phyloP scores from a whole-genome alignment of 2,888 invertebrate genomes.

The Harpalus rubripes region DNA sequence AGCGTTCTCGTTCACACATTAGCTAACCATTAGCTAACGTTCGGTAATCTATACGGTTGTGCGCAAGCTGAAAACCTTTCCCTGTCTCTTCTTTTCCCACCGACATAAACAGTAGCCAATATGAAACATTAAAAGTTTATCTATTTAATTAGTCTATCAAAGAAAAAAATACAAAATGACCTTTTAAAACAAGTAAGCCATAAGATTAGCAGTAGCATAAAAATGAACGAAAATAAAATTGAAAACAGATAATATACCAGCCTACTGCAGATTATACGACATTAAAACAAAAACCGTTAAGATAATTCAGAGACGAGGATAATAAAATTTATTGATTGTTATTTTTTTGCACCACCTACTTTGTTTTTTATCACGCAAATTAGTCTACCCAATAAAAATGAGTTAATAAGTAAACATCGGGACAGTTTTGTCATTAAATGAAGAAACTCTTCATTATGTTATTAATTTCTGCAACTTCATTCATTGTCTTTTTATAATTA shows the following conservation, averaged over 20 bases:
- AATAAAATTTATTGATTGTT: slow-evolving; percentile 65
- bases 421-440: slow-evolving; percentile 13
- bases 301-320: slow-evolving; percentile 56
- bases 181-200: slow-evolving; percentile 20
- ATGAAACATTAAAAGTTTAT: slow-evolving; percentile 1
- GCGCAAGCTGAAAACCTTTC: slow-evolving; percentile 24
- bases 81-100: background rate
- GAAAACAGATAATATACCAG: slow-evolving; percentile 49
- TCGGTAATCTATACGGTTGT: slow-evolving; percentile 16
- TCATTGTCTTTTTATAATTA: background rate
- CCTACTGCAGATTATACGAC: slow-evolving; percentile 23
- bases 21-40: slow-evolving; percentile 36
- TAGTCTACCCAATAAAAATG: slow-evolving; percentile 24
- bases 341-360: slow-evolving; percentile 56
- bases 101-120: background rate
- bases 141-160: slow-evolving; percentile 18
- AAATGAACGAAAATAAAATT: slow-evolving; percentile 28
- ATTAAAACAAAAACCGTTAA: slow-evolving; percentile 55
- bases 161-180: slow-evolving; percentile 1
- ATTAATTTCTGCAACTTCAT: slow-evolving; percentile 17
- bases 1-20: slow-evolving; percentile 52
- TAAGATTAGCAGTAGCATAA: slow-evolving; percentile 46
- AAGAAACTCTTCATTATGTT: slow-evolving; percentile 1
- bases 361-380: slow-evolving; percentile 44
- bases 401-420: slow-evolving; percentile 30